phyloP scores from a whole-genome alignment of 2,888 invertebrate species.

The Bugula neritina region DNA sequence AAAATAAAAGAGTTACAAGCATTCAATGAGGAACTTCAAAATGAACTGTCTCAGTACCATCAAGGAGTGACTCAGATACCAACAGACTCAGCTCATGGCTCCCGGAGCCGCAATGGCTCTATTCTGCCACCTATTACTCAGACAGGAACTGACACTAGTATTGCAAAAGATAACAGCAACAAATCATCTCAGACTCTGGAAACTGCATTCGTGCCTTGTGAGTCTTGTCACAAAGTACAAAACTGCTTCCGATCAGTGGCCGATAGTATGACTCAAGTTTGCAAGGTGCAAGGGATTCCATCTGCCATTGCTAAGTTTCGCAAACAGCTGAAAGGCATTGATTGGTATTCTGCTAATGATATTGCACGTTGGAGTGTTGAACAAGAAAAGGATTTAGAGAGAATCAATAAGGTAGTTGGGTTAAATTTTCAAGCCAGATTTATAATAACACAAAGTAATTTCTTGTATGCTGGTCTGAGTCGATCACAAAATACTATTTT shows the following conservation, averaged over 20 bases:
- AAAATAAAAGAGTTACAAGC: conserved; percentile 2
- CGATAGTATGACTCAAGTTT: conserved; percentile 40
- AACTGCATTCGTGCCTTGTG: conserved; percentile 52
- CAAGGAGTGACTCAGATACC: conserved; percentile 15
- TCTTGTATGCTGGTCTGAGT: too few relatives aligned
- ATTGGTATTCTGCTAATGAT: conserved; percentile 46
- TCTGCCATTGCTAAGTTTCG: conserved; percentile 45
- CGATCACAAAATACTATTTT: background rate
- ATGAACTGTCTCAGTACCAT: conserved; percentile 17
- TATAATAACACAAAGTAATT: too few relatives aligned
- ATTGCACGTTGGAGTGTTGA: conserved; percentile 47
- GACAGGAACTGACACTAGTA: background rate
- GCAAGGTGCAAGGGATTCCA: conserved; percentile 46
- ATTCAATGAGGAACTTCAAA: background rate
- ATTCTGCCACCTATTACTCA: conserved; percentile 5
- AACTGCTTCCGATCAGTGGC: conserved; percentile 43
- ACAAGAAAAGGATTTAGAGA: conserved; percentile 46
- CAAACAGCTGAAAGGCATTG: conserved; percentile 39
- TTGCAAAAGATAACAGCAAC: conserved; percentile 40
- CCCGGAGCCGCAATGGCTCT: background rate
- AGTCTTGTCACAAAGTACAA: conserved; percentile 49
- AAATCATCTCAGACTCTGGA: conserved; percentile 52
- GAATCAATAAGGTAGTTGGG: conserved; percentile 38
- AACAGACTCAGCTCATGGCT: background rate
- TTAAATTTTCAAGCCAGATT: too few relatives aligned